Conservation (phyloP, 1,140 invertebrate genomes). For the Drosophila pandora region DNA sequence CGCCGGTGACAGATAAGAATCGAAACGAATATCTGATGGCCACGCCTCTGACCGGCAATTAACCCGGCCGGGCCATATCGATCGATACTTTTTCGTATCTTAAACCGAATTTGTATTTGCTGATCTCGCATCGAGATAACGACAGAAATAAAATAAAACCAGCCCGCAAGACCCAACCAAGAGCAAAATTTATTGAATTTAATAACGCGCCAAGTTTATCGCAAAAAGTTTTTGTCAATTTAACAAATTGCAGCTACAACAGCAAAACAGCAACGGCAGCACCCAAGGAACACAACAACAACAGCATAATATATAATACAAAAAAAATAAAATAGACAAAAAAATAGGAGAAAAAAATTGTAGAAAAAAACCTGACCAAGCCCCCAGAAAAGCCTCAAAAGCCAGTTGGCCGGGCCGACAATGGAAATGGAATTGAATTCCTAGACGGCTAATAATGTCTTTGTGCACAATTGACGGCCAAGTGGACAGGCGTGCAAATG, state of each 20-base stretch:
- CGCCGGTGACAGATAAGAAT: slow-evolving; percentile 54
- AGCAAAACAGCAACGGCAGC: slow-evolving; percentile 19
- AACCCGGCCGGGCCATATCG: slow-evolving; percentile 40
- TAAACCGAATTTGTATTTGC: slow-evolving; percentile 82
- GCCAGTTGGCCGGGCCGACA: slow-evolving; percentile 50
- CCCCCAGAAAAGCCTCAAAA: slow-evolving; percentile 40
- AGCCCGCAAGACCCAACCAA: slow-evolving; percentile 4
- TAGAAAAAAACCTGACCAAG: slow-evolving; percentile 32
- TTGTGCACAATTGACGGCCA: slow-evolving; percentile 80
- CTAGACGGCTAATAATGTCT: slow-evolving; percentile 81
- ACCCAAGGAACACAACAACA: slow-evolving; percentile 3
- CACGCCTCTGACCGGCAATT: slow-evolving; percentile 45
- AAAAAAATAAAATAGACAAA: slow-evolving; percentile 9
- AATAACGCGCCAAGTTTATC: slow-evolving; percentile 81
- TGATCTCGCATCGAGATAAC: slow-evolving; percentile 47
- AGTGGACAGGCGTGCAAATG: slow-evolving; percentile 73
- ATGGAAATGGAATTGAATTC: slow-evolving; percentile 81
- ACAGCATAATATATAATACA: background rate
- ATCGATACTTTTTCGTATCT: slow-evolving; percentile 59
- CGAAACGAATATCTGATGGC: slow-evolving; percentile 26
- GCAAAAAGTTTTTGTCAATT: slow-evolving; percentile 79
- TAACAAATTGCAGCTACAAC: slow-evolving; percentile 73
- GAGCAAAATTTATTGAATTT: slow-evolving; percentile 77
- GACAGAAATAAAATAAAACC: slow-evolving; percentile 34
- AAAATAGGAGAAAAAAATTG: background rate